Evolutionary conservation across 2,113 vertebrate genomes (phyloP).

Genomic region (Poecilia latipinna): DNA sequence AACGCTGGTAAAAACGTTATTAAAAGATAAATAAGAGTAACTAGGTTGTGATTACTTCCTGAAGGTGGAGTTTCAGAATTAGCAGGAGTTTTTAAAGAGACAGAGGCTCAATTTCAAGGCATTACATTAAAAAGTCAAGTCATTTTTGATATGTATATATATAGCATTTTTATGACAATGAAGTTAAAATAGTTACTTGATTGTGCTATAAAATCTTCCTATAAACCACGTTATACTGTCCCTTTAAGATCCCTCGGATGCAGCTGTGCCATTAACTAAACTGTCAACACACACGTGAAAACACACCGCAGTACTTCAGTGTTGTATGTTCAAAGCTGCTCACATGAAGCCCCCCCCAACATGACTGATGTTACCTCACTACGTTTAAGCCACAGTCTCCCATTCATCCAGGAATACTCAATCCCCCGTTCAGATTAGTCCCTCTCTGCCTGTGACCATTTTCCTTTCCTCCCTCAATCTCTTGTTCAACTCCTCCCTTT

Average conservation of each 20-base stretch:
- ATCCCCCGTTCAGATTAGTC: not conserved
- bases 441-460: not conserved
- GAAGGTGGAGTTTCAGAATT: no score
- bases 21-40: no score
- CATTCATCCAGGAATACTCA: not conserved
- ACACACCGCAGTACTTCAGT: not conserved
- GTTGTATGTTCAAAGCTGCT: not conserved
- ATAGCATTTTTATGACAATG: no score
- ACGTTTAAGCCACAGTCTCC: not conserved
- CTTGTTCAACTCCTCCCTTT: conserved; percentile 11
- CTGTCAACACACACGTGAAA: not conserved
- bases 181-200: no score
- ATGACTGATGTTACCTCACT: not conserved
- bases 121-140: no score
- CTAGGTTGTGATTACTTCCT: no score
- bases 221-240: no score
- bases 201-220: no score
- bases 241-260: not conserved
- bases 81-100: no score
- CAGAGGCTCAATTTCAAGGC: no score
- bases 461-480: conserved; percentile 27
- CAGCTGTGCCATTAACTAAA: not conserved
- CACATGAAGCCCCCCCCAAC: not conserved
- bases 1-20: no score
- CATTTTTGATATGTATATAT: no score